Conservation (phyloP, 2,888 invertebrate genomes). For the Lasioglossum calceatum region DNA sequence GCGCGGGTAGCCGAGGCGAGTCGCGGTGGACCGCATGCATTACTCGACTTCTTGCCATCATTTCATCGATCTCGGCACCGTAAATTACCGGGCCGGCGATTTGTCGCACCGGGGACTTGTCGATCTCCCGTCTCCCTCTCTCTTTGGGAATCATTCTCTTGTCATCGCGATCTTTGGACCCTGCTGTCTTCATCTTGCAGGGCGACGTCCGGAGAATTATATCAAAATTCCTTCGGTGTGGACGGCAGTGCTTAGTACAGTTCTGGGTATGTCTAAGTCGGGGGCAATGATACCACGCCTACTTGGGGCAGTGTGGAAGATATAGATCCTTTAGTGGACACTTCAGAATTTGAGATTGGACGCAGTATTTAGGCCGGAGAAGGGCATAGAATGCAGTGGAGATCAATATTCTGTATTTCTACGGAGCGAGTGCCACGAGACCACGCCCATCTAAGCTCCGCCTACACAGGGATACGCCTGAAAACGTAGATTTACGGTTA, state of each 20-base stretch:
- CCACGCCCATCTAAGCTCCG: neutral
- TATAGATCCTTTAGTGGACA: neutral
- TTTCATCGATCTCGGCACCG: constrained; percentile 79
- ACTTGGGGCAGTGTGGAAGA: neutral
- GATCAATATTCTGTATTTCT: neutral
- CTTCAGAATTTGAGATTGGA: neutral
- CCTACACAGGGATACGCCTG: neutral
- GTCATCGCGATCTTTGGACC: neutral
- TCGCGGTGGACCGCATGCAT: constrained; percentile 75
- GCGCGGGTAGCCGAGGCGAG: constrained; percentile 24
- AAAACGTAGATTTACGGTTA: neutral
- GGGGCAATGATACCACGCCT: neutral
- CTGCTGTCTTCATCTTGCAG: neutral
- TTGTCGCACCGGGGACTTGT: constrained; percentile 6
- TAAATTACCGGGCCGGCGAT: constrained; percentile 70
- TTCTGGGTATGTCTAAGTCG: neutral
- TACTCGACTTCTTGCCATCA: constrained; percentile 80
- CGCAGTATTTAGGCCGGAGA: neutral
- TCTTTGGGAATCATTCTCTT: neutral
- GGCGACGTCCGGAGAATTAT: neutral
- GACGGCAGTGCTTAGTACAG: neutral
- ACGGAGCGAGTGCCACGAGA: neutral
- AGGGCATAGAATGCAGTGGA: neutral
- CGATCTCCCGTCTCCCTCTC: neutral
- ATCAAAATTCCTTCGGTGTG: neutral